Evolutionary conservation across 2,113 vertebrate genomes (phyloP), one percentile per base, ranked within the genome.

Genomic region (Jacana jacana): DNA sequence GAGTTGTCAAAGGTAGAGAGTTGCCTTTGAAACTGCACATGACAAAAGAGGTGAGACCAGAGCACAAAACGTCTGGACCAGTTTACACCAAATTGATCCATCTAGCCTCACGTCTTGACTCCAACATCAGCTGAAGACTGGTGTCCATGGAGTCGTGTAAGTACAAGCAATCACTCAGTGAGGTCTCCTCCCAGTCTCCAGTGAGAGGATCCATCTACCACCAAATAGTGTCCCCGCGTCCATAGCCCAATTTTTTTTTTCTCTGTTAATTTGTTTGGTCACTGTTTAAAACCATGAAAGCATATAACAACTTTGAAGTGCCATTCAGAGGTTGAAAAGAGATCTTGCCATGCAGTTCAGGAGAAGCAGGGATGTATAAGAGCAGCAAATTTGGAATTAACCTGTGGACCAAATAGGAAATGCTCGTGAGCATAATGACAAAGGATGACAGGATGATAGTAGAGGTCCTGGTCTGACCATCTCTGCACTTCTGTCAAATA

Each of bases 361-460:
- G 24, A 81, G 30, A 42, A 8, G 7, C 10, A 42, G 17, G 39
- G 9, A 33, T 49, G 7, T 52, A 15, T 66, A 66, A 73, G 10
- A 86, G 11, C 22, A 77, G 14, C 0, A 15, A 39, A 51, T 73
- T 19, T 49, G 30, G 28, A 63, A 63, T 49, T n/a, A 69, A 5
- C 4, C 9, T 39, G 5, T 77, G 13, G 2, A 7, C 24, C 77
- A 27, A 57, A 65, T 5, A 52, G 24, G 40, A 77, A 44, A 68
- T 5, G 3, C 10, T 60, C 6, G 3, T 3, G 5, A 54, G 5
- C 4, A 2, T n/a, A 66, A 58, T 17, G 30, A 35, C 0, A 2
- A 83, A 57, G 18, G 3, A 8, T 7, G 6, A 60, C 22, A 79
- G 35, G 16, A 33, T 33, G n/a, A 10, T 15, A 77, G 5, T 10